These are phyloP conservation scores for Alcedo quadribrachys DNA, from an alignment of 2,797 vertebrate species.

Conservation along the genomic window DNA sequence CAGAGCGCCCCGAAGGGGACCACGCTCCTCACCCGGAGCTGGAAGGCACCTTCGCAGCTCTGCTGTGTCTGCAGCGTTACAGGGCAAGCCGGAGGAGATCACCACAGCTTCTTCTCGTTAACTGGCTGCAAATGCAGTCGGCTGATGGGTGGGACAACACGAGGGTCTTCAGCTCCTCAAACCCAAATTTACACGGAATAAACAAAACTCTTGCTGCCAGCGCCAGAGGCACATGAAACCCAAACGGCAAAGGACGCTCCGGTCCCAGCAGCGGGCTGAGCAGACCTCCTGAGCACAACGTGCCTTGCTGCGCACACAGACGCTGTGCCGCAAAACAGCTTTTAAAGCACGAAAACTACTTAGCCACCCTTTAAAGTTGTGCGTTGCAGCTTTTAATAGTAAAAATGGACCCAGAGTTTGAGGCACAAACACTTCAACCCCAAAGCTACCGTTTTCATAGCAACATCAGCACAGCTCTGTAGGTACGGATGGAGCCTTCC, in stretches of 20 bases:
- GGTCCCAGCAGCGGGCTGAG: neutral
- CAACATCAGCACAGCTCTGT: neutral
- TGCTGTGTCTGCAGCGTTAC: neutral
- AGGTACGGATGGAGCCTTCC: accelerated
- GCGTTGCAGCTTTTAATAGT: neutral
- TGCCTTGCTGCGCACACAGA: too few relatives aligned
- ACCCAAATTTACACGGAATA: neutral
- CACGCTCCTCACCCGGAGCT: neutral
- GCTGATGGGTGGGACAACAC: neutral
- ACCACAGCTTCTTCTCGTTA: neutral
- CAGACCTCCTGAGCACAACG: neutral
- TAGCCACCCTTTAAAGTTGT: neutral
- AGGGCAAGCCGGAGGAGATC: neutral
- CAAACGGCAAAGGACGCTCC: neutral
- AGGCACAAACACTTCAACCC: neutral
- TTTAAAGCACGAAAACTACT: neutral
- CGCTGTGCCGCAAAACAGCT: too few relatives aligned
- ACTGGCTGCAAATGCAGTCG: neutral
- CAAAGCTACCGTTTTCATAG: neutral
- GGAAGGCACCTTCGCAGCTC: neutral
- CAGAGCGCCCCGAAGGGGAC: neutral
- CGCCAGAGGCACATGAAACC: accelerated
- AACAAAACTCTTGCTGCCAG: neutral
- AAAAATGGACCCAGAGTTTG: neutral
- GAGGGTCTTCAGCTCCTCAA: neutral